Percentiles rank a stretch among this genome's conserved stretches.
These are phyloP conservation scores for Rhabdophis nuchalis DNA, from an alignment of 2,797 vertebrate genomes.

Conservation along the genomic window DNA sequence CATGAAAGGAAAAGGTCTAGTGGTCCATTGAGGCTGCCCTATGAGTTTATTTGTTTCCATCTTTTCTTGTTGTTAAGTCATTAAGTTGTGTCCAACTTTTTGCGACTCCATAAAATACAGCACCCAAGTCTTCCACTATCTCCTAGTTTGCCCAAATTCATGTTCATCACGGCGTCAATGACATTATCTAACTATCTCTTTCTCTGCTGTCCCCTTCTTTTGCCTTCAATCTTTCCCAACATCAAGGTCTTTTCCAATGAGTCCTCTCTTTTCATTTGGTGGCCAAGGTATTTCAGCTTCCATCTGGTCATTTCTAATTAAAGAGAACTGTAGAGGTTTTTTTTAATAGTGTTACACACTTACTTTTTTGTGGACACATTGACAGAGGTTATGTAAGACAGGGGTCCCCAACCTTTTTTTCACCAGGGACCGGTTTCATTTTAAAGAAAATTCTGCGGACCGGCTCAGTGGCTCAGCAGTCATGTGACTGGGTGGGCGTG, in stretches of 20 bases:
- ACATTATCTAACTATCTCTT: background rate
- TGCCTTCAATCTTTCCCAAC: background rate
- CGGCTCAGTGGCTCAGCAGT: too few species aligned
- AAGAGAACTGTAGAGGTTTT: background rate
- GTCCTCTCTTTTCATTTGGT: background rate
- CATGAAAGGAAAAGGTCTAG: background rate
- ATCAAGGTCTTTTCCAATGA: background rate
- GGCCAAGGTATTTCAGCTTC: background rate
- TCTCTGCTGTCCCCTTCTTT: background rate
- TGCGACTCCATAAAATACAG: background rate
- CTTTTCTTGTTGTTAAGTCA: background rate
- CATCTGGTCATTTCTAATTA: conserved; percentile 3
- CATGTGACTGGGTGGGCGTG: too few species aligned
- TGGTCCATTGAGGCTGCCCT: background rate
- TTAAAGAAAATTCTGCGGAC: too few species aligned
- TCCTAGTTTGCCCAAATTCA: background rate
- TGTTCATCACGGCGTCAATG: background rate
- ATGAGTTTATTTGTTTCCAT: background rate
- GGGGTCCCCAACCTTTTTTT: too few species aligned
- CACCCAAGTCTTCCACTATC: background rate
- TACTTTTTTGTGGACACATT: background rate
- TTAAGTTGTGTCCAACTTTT: background rate
- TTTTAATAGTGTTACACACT: background rate
- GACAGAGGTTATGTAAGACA: background rate
- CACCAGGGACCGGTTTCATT: too few species aligned